These are phyloP conservation scores for Sebastiscus tertius DNA, from an alignment of 2,797 vertebrate genomes.

Conservation along the genomic window DNA sequence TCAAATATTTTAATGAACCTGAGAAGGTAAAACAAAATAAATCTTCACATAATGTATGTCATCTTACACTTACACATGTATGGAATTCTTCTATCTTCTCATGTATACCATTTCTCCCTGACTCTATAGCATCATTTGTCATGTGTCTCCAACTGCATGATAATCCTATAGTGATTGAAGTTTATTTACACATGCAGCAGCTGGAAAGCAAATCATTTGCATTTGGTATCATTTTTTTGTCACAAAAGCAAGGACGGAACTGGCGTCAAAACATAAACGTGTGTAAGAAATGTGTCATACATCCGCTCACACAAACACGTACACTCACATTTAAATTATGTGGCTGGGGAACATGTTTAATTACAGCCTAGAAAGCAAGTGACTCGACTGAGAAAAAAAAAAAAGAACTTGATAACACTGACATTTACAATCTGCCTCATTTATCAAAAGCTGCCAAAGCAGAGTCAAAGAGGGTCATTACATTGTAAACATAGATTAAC, in stretches of 20 bases:
- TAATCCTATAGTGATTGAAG: conserved; percentile 19
- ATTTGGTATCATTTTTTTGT: conserved; percentile 5
- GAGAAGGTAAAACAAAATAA: neutral
- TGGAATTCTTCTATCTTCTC: neutral
- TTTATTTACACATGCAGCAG: conserved; percentile 6
- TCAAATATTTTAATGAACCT: neutral
- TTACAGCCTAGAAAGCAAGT: conserved; percentile 69
- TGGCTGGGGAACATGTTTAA: conserved; percentile 70
- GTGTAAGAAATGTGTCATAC: conserved; percentile 23
- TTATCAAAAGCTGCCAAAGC: conserved; percentile 82
- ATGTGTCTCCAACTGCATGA: conserved; percentile 10
- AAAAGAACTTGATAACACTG: conserved; percentile 78
- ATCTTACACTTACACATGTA: neutral
- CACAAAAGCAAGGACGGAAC: conserved; percentile 2
- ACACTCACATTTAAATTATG: conserved; percentile 50
- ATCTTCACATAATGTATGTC: neutral
- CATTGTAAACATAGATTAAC: conserved; percentile 82
- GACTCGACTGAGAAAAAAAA: conserved; percentile 45
- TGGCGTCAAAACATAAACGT: conserved; percentile 1
- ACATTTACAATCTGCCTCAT: conserved; percentile 84
- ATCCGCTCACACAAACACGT: conserved; percentile 2
- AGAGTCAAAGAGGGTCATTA: conserved; percentile 81
- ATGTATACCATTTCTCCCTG: neutral
- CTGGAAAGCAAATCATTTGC: conserved; percentile 15
- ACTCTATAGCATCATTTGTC: neutral